Percentiles rank a stretch among this genome's conserved stretches.
Evolutionary conservation across 1,140 invertebrate genomes (phyloP).

Genomic region (Pomacea maculata): DNA sequence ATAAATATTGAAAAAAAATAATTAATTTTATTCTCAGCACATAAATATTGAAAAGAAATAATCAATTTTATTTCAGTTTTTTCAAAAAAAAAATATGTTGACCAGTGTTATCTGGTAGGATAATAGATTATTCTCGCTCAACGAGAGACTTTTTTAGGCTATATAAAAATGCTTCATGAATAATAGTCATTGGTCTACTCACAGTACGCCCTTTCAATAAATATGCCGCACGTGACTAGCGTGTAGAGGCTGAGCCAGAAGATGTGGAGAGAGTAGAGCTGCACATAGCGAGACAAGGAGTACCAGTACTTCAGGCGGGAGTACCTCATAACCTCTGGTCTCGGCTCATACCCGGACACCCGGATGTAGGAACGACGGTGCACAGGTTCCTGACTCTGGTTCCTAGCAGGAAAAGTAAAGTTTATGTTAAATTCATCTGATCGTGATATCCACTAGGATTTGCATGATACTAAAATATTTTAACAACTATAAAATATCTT

Average conservation of each 20-base stretch:
- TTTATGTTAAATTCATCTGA: neutral
- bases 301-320: constrained; percentile 26
- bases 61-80: too few relatives aligned
- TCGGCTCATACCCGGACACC: constrained; percentile 1
- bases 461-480: too few relatives aligned
- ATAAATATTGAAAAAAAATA: too few relatives aligned
- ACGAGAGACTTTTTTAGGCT: too few relatives aligned
- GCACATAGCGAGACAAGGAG: constrained; percentile 78
- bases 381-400: too few relatives aligned
- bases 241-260: constrained; percentile 98
- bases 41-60: too few relatives aligned
- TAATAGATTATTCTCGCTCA: too few relatives aligned
- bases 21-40: too few relatives aligned
- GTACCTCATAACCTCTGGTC: neutral
- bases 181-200: constrained; percentile 65
- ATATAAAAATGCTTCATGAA: too few relatives aligned
- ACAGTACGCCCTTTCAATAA: constrained; percentile 96
- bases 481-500: too few relatives aligned
- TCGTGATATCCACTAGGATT: too few relatives aligned
- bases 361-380: constrained; percentile 2
- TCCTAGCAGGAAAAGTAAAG: neutral
- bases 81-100: too few relatives aligned
- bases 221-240: constrained; percentile 91
- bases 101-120: neutral
- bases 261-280: constrained; percentile 97